Evolutionary conservation across 2,797 vertebrate genomes (phyloP).

Genomic region (Denticeps clupeoides): DNA sequence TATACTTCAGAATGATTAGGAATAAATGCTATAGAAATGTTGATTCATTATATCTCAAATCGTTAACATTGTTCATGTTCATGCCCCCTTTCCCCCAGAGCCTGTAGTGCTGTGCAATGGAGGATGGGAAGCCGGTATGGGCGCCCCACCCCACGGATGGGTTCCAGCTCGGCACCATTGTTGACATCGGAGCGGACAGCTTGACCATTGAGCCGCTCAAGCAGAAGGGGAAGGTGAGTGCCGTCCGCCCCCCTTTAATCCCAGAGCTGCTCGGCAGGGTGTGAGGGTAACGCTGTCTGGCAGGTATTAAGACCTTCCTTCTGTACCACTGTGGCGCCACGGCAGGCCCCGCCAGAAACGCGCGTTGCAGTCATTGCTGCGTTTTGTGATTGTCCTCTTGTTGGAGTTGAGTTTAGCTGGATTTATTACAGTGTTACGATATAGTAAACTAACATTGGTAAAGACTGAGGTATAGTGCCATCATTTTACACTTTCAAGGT

Average conservation of each 20-base stretch:
- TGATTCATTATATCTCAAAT: background rate
- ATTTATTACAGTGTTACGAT: too few relatives aligned
- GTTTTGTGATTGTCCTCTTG: too few relatives aligned
- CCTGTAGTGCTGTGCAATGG: constrained; percentile 62
- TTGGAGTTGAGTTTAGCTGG: too few relatives aligned
- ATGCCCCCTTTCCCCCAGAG: constrained; percentile 28
- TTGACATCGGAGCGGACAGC: constrained; percentile 86
- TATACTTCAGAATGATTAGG: too few relatives aligned
- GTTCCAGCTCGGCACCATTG: constrained; percentile 93
- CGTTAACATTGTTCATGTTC: background rate
- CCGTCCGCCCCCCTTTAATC: background rate
- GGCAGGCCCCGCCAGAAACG: background rate
- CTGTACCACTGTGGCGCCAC: too few relatives aligned
- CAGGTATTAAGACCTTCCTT: background rate
- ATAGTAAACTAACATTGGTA: too few relatives aligned
- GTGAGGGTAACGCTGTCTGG: background rate
- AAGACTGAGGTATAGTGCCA: too few relatives aligned
- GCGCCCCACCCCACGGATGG: constrained; percentile 88
- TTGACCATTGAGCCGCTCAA: constrained; percentile 84
- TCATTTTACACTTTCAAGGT: too few relatives aligned
- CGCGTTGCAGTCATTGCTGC: too few relatives aligned
- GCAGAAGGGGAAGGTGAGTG: constrained; percentile 80
- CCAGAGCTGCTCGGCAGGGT: background rate
- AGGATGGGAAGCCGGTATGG: constrained; percentile 96
- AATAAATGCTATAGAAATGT: too few relatives aligned